A percentile compares a stretch with the other conserved stretches of the same genome.
These are phyloP conservation scores for Kuschelorhynchus macadamiae DNA, from an alignment of 2,888 invertebrate species.

Conservation along the genomic window DNA sequence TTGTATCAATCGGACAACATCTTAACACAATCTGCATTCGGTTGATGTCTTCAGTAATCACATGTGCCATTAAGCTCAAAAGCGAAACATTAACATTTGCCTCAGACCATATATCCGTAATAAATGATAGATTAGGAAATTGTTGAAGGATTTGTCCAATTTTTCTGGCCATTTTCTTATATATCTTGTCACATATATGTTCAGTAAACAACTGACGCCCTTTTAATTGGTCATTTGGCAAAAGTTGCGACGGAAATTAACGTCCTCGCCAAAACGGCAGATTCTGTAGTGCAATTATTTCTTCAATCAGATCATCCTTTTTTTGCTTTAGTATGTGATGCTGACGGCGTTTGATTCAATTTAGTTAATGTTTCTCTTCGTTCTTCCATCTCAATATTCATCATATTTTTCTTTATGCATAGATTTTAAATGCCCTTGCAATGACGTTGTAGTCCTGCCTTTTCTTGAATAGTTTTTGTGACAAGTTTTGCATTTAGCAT, in stretches of 20 bases:
- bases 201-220: background rate
- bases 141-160: background rate
- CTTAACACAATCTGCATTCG: background rate
- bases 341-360: background rate
- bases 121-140: background rate
- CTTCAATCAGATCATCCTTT: background rate
- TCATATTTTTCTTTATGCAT: background rate
- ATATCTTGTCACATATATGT: background rate
- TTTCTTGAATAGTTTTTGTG: background rate
- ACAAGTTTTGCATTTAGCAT: background rate
- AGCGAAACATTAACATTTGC: background rate
- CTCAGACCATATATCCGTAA: background rate
- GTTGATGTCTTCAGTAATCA: background rate
- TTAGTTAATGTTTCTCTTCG: background rate
- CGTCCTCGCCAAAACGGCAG: background rate
- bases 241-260: background rate
- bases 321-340: background rate
- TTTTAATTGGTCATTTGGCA: background rate
- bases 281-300: conserved; percentile 6
- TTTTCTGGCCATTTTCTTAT: background rate
- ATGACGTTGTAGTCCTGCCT: background rate
- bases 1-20: background rate
- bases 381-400: background rate
- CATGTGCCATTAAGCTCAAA: background rate
- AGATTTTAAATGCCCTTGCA: background rate